These are phyloP conservation scores for Zaprionus bogoriensis DNA, from an alignment of 2,888 invertebrate species.

Conservation along the genomic window DNA sequence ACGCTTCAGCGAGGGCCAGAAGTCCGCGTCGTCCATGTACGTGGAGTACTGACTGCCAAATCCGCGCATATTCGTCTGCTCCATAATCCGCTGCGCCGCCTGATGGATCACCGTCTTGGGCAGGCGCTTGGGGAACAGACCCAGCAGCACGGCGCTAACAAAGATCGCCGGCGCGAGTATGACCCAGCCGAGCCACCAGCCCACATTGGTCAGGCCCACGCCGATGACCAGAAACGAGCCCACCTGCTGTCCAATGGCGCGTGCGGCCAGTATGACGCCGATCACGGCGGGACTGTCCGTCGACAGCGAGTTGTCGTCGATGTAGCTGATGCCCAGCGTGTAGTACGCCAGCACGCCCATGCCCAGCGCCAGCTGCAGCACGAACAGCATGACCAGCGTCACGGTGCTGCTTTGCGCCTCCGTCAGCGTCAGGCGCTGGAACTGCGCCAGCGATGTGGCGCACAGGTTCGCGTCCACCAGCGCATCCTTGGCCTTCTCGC, in stretches of 20 bases:
- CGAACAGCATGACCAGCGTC: constrained; percentile 83
- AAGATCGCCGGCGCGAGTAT: constrained; percentile 83
- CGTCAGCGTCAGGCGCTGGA: constrained; percentile 61
- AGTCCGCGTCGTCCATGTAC: constrained; percentile 82
- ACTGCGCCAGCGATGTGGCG: constrained; percentile 48
- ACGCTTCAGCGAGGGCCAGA: constrained; percentile 83
- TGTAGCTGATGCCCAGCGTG: constrained; percentile 85
- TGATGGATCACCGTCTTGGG: constrained; percentile 84
- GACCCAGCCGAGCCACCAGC: constrained; percentile 85
- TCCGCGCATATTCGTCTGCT: constrained; percentile 71
- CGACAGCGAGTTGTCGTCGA: constrained; percentile 85
- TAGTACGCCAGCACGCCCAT: constrained; percentile 84
- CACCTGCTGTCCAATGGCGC: constrained; percentile 81
- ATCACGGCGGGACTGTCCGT: constrained; percentile 84
- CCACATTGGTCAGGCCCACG: constrained; percentile 67
- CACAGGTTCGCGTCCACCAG: constrained; percentile 68
- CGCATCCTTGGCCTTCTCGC: constrained; percentile 32
- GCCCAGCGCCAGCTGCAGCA: constrained; percentile 84
- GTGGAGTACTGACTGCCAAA: constrained; percentile 79
- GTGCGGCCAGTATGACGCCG: constrained; percentile 79
- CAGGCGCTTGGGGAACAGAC: constrained; percentile 85
- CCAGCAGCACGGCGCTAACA: constrained; percentile 83
- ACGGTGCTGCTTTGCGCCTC: constrained; percentile 76
- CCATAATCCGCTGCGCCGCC: constrained; percentile 85
- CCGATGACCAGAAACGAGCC: constrained; percentile 81